Evolutionary conservation across 2,888 invertebrate species (phyloP).

Genomic region (Calephelis perditalis): DNA sequence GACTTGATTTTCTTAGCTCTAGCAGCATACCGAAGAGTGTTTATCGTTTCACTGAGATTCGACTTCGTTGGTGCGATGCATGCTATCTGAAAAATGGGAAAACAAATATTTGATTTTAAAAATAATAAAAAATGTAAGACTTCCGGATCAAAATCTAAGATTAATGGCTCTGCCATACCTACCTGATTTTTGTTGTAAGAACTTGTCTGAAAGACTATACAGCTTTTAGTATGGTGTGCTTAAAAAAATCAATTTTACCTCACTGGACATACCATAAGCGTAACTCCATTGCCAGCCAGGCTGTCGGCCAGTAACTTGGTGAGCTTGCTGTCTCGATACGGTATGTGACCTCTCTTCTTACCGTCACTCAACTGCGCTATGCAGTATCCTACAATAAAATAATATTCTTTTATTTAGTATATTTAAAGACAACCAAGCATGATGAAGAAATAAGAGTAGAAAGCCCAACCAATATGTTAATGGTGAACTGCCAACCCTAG

Average conservation of each 20-base stretch:
- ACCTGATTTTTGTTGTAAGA: no score
- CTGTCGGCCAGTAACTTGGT: constrained; percentile 96
- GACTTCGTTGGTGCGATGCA: constrained; percentile 94
- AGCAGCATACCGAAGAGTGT: constrained; percentile 94
- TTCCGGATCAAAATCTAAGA: no score
- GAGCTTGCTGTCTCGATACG: constrained; percentile 95
- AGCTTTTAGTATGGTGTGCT: not conserved
- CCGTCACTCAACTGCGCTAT: constrained; percentile 93
- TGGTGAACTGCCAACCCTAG: no score
- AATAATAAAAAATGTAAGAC: no score
- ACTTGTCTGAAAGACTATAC: no score
- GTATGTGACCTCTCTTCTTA: constrained; percentile 92
- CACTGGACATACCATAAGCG: constrained; percentile 86
- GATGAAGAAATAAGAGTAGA: no score
- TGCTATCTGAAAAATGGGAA: constrained; percentile 83
- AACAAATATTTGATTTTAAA: no score
- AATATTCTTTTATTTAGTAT: no score
- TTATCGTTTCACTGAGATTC: constrained; percentile 91
- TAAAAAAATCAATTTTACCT: not conserved
- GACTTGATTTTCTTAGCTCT: constrained; percentile 95
- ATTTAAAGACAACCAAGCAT: no score
- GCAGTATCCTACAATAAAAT: constrained; percentile 85
- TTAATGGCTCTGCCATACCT: no score
- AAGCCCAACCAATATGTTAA: no score
- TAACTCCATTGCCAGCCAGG: constrained; percentile 95